phyloP scores from a whole-genome alignment of 2,797 vertebrate species.

The Hylomyscus alleni region DNA sequence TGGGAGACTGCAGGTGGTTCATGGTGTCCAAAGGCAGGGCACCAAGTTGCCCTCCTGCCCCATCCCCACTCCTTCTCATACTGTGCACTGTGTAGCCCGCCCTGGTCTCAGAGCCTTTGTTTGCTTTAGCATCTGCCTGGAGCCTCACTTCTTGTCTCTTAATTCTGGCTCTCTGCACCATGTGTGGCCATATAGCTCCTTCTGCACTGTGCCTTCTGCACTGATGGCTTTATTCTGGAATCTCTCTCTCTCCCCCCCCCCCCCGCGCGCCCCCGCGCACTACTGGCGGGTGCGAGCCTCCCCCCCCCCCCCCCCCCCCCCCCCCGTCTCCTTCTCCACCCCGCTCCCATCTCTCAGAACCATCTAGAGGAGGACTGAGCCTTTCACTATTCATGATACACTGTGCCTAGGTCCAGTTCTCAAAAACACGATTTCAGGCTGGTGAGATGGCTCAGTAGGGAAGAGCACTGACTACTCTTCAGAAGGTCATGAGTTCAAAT shows the following conservation, averaged over 20 bases:
- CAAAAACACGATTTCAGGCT: neutral
- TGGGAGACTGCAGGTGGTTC: neutral
- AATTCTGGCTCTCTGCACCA: neutral
- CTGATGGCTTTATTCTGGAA: neutral
- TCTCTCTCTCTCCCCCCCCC: neutral
- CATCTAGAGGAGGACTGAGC: neutral
- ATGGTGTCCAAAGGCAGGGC: neutral
- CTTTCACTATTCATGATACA: neutral
- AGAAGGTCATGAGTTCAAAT: no score
- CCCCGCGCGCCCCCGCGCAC: no score
- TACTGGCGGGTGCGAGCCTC: no score
- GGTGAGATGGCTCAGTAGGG: no score
- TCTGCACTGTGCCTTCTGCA: neutral
- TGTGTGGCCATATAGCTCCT: neutral
- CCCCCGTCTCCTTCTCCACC: accelerated
- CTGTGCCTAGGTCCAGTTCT: neutral
- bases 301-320: accelerated
- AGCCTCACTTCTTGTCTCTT: neutral
- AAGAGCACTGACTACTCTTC: no score
- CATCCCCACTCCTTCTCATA: no score
- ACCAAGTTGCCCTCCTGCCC: neutral
- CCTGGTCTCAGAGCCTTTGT: neutral
- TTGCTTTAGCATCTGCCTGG: neutral
- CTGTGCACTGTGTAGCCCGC: neutral
- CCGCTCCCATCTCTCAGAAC: neutral